phyloP scores from a whole-genome alignment of 2,113 vertebrate genomes.

The Chelonoidis abingdonii region DNA sequence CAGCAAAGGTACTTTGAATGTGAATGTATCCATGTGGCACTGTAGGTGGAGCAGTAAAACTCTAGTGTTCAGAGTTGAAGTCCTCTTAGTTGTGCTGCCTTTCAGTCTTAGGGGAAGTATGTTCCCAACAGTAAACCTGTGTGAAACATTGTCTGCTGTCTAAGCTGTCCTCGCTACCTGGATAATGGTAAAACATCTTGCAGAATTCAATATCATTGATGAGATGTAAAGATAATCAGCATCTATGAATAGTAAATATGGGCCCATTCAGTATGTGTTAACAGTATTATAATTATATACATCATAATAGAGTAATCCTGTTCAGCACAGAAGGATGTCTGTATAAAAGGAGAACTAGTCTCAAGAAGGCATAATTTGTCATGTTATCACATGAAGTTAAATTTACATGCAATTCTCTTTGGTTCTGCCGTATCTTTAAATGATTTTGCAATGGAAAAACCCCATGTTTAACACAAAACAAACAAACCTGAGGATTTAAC shows the following conservation, averaged over 20 bases:
- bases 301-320: not conserved
- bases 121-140: conserved; percentile 43
- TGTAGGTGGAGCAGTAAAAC: conserved; percentile 22
- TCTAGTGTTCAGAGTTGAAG: conserved; percentile 48
- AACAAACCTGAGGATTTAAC: conserved; percentile 19
- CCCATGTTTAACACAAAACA: not conserved
- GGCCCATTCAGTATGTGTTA: not conserved
- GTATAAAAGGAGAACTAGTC: not conserved
- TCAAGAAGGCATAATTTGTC: not conserved
- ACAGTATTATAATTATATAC: not conserved
- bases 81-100: conserved; percentile 57
- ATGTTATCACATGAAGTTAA: not conserved
- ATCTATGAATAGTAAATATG: not conserved
- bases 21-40: conserved; percentile 42
- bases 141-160: conserved; percentile 1
- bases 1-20: conserved; percentile 38
- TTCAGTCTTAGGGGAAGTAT: conserved; percentile 46
- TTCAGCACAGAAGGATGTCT: not conserved
- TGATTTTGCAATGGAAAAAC: not conserved
- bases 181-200: not conserved
- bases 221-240: not conserved
- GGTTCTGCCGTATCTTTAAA: not conserved
- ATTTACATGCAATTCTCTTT: not conserved
- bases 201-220: not conserved
- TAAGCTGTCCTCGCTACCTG: not conserved